These are phyloP conservation scores for Drosophila athabasca DNA, from an alignment of 1,140 invertebrate species.

Conservation along the genomic window DNA sequence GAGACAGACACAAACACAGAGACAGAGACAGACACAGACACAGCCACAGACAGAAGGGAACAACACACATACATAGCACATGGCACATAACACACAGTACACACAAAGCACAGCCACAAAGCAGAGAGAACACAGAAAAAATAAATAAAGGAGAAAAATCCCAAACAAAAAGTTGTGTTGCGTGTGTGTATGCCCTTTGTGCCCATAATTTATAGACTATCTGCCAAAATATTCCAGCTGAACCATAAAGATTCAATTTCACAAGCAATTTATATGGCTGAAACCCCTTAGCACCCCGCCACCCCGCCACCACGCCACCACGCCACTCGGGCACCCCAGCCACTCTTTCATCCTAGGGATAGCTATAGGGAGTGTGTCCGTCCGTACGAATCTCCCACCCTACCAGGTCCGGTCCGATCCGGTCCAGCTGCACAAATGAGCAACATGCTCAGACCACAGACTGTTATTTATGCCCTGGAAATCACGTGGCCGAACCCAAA, in stretches of 20 bases:
- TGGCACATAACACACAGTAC: too few relatives aligned
- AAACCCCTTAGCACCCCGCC: conserved; percentile 45
- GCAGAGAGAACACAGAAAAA: conserved; percentile 15
- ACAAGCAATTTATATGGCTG: conserved; percentile 79
- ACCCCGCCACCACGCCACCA: neutral
- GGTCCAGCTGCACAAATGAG: conserved; percentile 57
- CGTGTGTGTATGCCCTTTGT: conserved; percentile 72
- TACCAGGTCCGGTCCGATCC: neutral
- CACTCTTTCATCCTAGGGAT: neutral
- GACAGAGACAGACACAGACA: neutral
- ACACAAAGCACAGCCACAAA: conserved; percentile 5
- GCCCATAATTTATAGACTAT: conserved; percentile 82
- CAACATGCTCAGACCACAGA: conserved; percentile 60
- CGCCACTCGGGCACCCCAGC: neutral
- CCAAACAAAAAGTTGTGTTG: conserved; percentile 57
- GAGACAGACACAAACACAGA: neutral
- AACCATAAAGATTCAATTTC: conserved; percentile 82
- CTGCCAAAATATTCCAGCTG: conserved; percentile 82
- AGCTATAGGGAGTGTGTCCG: too few relatives aligned
- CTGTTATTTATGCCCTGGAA: conserved; percentile 68
- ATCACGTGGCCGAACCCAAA: conserved; percentile 47
- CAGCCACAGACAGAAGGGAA: neutral
- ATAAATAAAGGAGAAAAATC: conserved; percentile 23
- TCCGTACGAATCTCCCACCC: neutral
- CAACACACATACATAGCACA: neutral